Percentiles rank a stretch among this genome's conserved stretches.
Evolutionary conservation across 2,113 vertebrate genomes (phyloP).

Genomic region (Halcyon malimbica): DNA sequence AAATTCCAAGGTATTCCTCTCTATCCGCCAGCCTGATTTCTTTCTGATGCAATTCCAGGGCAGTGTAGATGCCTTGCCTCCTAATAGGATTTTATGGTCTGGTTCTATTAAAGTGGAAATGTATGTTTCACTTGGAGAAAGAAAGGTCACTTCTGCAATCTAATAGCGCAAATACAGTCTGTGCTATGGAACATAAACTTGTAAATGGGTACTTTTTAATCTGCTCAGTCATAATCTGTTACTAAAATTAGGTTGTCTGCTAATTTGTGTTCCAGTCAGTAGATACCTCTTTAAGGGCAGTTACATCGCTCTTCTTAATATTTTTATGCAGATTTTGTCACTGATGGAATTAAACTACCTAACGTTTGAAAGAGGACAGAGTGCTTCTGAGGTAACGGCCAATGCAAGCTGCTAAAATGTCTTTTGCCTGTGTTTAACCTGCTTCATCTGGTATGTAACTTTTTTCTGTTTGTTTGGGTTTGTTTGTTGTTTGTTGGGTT

Average conservation of each 20-base stretch:
- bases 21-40: not conserved
- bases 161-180: not conserved
- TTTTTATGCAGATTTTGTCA: constrained; percentile 81
- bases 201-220: not conserved
- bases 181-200: not conserved
- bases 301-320: not conserved
- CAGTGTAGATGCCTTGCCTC: not conserved
- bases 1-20: constrained; percentile 88
- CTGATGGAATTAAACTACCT: constrained; percentile 82
- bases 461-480: not conserved
- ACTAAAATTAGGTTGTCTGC: not conserved
- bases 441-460: not conserved
- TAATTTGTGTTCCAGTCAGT: not conserved
- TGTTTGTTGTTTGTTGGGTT: not conserved
- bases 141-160: not conserved
- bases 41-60: not conserved
- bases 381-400: constrained; percentile 76
- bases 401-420: not conserved
- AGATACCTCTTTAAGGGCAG: not conserved
- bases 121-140: not conserved
- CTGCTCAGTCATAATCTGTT: not conserved
- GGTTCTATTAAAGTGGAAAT: not conserved
- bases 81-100: not conserved
- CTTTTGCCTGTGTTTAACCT: not conserved
- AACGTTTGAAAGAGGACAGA: constrained; percentile 70